These are phyloP conservation scores for Hyposmocoma kahamanoa DNA, from an alignment of 1,140 invertebrate genomes.

Conservation along the genomic window DNA sequence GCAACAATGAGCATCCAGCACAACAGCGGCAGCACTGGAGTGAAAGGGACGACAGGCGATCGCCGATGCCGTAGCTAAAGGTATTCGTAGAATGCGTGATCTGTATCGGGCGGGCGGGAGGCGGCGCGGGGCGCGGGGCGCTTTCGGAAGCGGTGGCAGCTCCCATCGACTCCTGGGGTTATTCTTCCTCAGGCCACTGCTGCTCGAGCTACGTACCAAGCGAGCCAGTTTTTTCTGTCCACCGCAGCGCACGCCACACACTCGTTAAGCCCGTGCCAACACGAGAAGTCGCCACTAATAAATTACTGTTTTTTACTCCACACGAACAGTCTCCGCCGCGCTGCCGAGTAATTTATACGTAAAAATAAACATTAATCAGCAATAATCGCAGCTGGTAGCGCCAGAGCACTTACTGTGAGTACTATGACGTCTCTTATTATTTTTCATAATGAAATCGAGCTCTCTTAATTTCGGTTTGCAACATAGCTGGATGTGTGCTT, in stretches of 20 bases:
- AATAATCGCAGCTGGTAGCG: slow-evolving; percentile 59
- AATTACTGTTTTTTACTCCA: slow-evolving; percentile 70
- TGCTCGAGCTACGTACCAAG: slow-evolving; percentile 66
- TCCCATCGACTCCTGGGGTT: slow-evolving; percentile 74
- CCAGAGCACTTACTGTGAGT: slow-evolving; percentile 58
- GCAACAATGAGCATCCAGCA: slow-evolving; percentile 34
- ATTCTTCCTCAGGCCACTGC: slow-evolving; percentile 74
- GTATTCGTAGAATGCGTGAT: slow-evolving; percentile 73
- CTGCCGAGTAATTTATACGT: slow-evolving; percentile 68
- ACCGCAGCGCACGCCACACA: slow-evolving; percentile 60
- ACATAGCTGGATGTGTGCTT: not conserved
- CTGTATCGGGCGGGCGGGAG: slow-evolving; percentile 59
- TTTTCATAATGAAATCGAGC: slow-evolving; percentile 38
- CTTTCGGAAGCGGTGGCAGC: slow-evolving; percentile 73
- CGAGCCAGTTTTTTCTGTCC: slow-evolving; percentile 67
- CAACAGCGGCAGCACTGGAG: slow-evolving; percentile 46
- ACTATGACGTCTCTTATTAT: slow-evolving; percentile 42
- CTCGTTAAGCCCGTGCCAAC: slow-evolving; percentile 68
- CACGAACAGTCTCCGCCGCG: slow-evolving; percentile 63
- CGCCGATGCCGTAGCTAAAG: slow-evolving; percentile 52
- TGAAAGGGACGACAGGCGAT: slow-evolving; percentile 59
- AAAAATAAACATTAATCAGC: slow-evolving; percentile 70
- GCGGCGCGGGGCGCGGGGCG: slow-evolving; percentile 61
- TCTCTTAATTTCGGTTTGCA: slow-evolving; percentile 38
- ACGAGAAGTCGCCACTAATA: slow-evolving; percentile 72